Conservation (phyloP, 2,888 invertebrate genomes). For the Ormyrus rosae region DNA sequence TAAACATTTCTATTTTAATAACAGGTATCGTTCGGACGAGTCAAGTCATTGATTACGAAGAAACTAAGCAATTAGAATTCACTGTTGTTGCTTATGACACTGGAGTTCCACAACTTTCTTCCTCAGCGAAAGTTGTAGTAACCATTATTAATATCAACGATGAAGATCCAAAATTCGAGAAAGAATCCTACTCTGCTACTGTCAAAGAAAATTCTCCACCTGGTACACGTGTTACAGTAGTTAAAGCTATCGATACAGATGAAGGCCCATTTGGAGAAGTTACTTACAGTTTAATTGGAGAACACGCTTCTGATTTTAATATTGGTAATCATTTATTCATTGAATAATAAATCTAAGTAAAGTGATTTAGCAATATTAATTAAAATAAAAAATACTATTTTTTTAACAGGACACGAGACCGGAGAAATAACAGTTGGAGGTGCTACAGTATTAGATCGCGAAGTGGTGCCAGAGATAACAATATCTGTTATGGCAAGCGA, state of each 20-base stretch:
- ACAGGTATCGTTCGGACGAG: constrained; percentile 86
- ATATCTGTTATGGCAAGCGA: constrained; percentile 90
- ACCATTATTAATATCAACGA: constrained; percentile 91
- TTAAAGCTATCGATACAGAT: constrained; percentile 87
- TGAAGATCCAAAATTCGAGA: constrained; percentile 87
- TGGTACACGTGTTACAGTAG: constrained; percentile 84
- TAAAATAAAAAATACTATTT: neutral
- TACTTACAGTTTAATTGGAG: constrained; percentile 86
- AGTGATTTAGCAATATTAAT: neutral
- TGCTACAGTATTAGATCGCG: constrained; percentile 86
- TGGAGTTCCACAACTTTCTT: constrained; percentile 89
- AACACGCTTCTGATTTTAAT: constrained; percentile 84
- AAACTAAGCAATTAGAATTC: constrained; percentile 85
- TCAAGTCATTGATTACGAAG: constrained; percentile 90
- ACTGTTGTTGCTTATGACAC: constrained; percentile 90
- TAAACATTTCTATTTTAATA: constrained; percentile 11
- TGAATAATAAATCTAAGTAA: neutral
- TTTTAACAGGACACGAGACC: constrained; percentile 76
- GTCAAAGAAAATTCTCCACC: constrained; percentile 86
- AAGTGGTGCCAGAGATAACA: constrained; percentile 82
- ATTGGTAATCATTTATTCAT: constrained; percentile 77
- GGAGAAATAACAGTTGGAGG: constrained; percentile 88
- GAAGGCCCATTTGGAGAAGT: constrained; percentile 87
- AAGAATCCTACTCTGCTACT: constrained; percentile 82
- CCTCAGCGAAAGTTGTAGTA: constrained; percentile 87